Evolutionary conservation across 2,888 invertebrate species (phyloP).

Genomic region (Xestia c-nigrum): DNA sequence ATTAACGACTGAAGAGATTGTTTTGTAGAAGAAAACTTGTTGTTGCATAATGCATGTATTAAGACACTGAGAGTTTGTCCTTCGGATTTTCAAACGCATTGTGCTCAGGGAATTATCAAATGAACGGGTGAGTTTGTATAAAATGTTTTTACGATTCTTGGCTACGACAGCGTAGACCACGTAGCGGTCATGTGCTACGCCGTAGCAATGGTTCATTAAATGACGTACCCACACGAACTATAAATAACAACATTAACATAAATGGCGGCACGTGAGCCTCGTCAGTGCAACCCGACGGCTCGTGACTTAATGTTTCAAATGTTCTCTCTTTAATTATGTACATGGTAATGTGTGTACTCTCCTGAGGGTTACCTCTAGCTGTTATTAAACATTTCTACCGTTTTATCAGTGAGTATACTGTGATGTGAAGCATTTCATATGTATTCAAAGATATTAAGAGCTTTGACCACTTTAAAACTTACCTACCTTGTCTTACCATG

Average conservation of each 20-base stretch:
- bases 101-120: conserved; percentile 5
- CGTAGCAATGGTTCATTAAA: neutral
- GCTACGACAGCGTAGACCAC: neutral
- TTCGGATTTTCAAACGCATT: neutral
- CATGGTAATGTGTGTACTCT: conserved; percentile 14
- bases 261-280: neutral
- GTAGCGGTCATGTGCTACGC: neutral
- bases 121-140: neutral
- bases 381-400: neutral
- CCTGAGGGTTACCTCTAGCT: conserved; percentile 9
- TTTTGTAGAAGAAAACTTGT: conserved; percentile 22
- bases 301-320: conserved; percentile 22
- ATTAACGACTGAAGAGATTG: neutral
- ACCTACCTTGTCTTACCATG: no score
- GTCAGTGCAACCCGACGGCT: neutral
- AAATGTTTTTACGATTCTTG: neutral
- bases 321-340: conserved; percentile 30
- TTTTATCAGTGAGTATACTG: neutral
- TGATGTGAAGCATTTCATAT: no score
- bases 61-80: conserved; percentile 7
- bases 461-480: no score
- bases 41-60: conserved; percentile 15
- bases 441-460: no score
- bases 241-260: conserved; percentile 7
- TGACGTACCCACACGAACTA: neutral